Evolutionary conservation across 2,888 invertebrate genomes (phyloP).

Genomic region (Drosophila parthenogenetica): DNA sequence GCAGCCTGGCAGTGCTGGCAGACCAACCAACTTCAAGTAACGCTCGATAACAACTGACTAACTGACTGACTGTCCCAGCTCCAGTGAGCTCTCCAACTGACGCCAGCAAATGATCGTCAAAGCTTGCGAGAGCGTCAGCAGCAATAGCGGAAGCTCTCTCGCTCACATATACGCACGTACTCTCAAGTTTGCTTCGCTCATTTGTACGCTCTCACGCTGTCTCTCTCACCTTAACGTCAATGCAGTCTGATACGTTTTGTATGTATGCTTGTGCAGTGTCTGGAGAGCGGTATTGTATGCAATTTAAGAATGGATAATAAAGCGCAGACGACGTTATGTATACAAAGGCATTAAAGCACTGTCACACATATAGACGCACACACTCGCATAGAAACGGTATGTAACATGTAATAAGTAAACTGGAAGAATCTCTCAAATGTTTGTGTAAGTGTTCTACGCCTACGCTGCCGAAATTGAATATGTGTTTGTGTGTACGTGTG

Average conservation of each 20-base stretch:
- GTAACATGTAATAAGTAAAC: slow-evolving; percentile 24
- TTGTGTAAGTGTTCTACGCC: slow-evolving; percentile 41
- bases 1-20: slow-evolving; percentile 33
- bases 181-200: background rate
- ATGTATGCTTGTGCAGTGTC: slow-evolving; percentile 6
- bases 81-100: slow-evolving; percentile 35
- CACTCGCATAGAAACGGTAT: background rate
- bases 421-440: slow-evolving; percentile 33
- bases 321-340: slow-evolving; percentile 13
- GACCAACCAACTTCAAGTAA: slow-evolving; percentile 68
- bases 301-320: slow-evolving; percentile 53
- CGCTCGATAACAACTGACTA: slow-evolving; percentile 74
- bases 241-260: slow-evolving; percentile 8
- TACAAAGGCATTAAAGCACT: background rate
- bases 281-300: slow-evolving; percentile 28
- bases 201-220: slow-evolving; percentile 7
- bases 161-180: background rate
- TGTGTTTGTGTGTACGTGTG: background rate
- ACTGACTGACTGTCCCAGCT: slow-evolving; percentile 49
- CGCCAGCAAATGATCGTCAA: slow-evolving; percentile 39
- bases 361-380: background rate
- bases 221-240: slow-evolving; percentile 17
- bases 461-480: slow-evolving; percentile 25
- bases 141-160: slow-evolving; percentile 28
- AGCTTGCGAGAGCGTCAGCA: slow-evolving; percentile 24